Evolutionary conservation across 2,113 vertebrate species (phyloP), one percentile per base, ranked within the genome.

Genomic region (Nymphicus hollandicus): DNA sequence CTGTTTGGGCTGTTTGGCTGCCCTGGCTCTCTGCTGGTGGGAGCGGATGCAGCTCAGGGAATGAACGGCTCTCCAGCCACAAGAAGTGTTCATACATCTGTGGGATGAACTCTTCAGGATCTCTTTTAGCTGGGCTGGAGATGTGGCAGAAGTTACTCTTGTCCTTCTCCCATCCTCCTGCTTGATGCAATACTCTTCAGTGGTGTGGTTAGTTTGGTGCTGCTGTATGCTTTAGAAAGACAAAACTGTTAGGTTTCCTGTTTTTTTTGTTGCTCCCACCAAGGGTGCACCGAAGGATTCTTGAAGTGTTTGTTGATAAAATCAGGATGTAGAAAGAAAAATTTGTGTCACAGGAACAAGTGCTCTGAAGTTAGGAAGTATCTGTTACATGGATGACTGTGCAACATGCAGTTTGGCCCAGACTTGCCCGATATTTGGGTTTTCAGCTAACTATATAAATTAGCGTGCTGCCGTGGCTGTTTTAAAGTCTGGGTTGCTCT

Each of bases 391-490:
- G 69, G 63, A n/a, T 61, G 88, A 72, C 66, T 88, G 37, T 84
- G 53, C 82, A 83, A 49, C 28, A 13, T 2, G 16, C 50, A 39
- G 76, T 63, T 86, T 83, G 86, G 92, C 76, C 76, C 88, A 83
- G 92, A 78, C 94, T 93, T 94, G 95, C 91, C 68, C 63, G 31
- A 44, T 80, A 27, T 63, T 70, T 73, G 88, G 77, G 12, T 82
- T 96, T 93, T 61, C 60, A 79, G 52, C 18, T 56, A 68, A 60
- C 65, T 80, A 3, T 37, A 5, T 14, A 39, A 74, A 20, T 78
- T 58, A 27, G 37, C 19, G 2, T 28, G 66, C 73, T 68, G 52
- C 44, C 1, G 20, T 50, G 66, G 63, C 76, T 35, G 8, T 56
- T 56, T 2, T 33, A 79, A 80, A 70, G 16, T 52, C 64, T 52